Percentiles rank a stretch among this genome's conserved stretches.
Conservation (phyloP, 2,888 invertebrate genomes). For the Toxonevra muliebris region DNA sequence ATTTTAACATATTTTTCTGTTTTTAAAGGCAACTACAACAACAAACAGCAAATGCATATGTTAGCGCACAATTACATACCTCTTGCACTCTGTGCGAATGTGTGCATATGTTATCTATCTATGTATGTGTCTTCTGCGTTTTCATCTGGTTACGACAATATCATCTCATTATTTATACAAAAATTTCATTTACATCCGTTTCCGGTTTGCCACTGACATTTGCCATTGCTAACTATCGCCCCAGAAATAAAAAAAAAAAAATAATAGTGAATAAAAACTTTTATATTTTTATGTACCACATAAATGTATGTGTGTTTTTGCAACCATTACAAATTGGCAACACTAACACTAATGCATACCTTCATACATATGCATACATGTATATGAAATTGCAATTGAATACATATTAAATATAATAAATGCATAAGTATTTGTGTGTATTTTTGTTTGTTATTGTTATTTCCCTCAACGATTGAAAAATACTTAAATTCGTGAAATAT, state of each 20-base stretch:
- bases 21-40: too few species aligned
- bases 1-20: too few species aligned
- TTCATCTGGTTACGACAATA: not conserved
- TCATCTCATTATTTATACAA: slow-evolving; percentile 34
- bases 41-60: too few species aligned
- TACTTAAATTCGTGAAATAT: too few species aligned
- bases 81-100: too few species aligned
- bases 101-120: too few species aligned
- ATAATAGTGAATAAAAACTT: too few species aligned
- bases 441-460: not conserved
- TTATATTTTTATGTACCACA: too few species aligned
- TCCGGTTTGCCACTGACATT: slow-evolving; percentile 20
- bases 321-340: not conserved
- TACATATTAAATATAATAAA: not conserved
- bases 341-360: not conserved
- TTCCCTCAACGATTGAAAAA: too few species aligned
- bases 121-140: too few species aligned
- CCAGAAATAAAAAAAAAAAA: too few species aligned
- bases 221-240: not conserved
- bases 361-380: not conserved
- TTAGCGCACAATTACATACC: too few species aligned
- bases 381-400: not conserved
- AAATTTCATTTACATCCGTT: slow-evolving; percentile 35
- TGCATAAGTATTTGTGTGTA: not conserved
- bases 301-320: not conserved